Evolutionary conservation across 2,888 invertebrate genomes (phyloP), one percentile per base, ranked within the genome.

Genomic region (Trissonchulus latispiculum): DNA sequence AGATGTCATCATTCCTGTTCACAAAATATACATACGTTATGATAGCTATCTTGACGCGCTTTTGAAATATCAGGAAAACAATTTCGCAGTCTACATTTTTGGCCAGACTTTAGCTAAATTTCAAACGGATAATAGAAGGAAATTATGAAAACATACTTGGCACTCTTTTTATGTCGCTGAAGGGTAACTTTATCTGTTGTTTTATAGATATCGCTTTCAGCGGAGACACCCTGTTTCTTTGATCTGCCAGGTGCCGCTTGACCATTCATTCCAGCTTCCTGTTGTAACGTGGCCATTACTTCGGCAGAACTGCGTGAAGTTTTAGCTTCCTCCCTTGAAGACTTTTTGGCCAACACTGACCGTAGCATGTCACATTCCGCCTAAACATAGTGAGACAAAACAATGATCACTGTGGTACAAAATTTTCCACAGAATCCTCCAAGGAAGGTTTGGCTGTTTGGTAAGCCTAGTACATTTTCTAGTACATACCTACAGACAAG

Each of bases 211-310:
- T 77, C 77, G 23, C 83, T 81, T 73, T 82, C 82, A 8, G 82
- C 86, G 0, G 86, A 86, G 28, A 86, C 85, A 72, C 85, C 86
- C 78, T 85, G 82, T 76, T 85, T 85, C 79, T 86, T 86, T 74
- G 79, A 64, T 28, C 77, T 79, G 75, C 61, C 61, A 1, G 32
- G 31, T 33, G 80, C 80, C n/a, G 75, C 75, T 67, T 72, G 76
- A 0, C 80, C 80, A 18, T 76, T 77, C 77, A 78, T 78, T 29
- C 76, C 72, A 3, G 78, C 78, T 74, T 80, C 79, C 75, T 83
- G 82, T 71, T 83, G 82, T 64, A 85, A 81, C 15, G 84, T 84
- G 28, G 85, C 81, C 74, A 78, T 77, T 64, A 80, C 74, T 32
- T 81, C 81, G 67, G 80, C 81, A 74, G 72, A 81, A 80, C 75